Evolutionary conservation across 92 coral and sea anemone genomes (phyloP), one percentile per base, ranked within the genome.

Genomic region (Phenganax marumi): DNA sequence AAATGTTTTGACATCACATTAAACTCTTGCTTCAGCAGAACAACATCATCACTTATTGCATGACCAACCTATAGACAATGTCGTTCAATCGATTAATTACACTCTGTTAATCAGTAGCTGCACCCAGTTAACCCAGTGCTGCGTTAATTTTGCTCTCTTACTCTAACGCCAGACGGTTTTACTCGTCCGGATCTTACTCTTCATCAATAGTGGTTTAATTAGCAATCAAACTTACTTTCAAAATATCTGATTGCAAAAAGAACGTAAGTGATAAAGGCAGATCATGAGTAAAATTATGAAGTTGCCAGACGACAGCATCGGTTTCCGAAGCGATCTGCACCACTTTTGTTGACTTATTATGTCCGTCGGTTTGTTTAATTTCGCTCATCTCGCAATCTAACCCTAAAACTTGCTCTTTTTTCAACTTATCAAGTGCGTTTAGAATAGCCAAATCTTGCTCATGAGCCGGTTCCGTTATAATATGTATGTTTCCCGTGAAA

Each of bases 241-340:
- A 66, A 33, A 72, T 75, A 24, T 80, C 76, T 16, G 85, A 68
- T 48, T 12, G n/a, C 24, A 86, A 24, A 58, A 77, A 77, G 61
- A 19, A 39, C 54, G 33, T 70, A 55, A 77, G 65, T 10, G 82
- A 77, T 47, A 56, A 46, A 12, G 82, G 82, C 23, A 77, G 51
- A 58, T 7, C 43, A 33, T 33, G 43, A 33, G 70, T 17, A 48
- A 77, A 77, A 39, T 48, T 58, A 22, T 77, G 58, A 9, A 77
- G 51, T 13, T 87, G 91, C 97, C 97, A 93, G 75, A 93, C 75
- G 49, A 91, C 75, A 24, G 97, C 89, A 57, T 84, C 85, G 46
- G 87, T 81, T 8, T 82, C 68, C 9, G 91, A 77, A 21, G 97
- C 94, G 19, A 93, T 81, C 85, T 93, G 97, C 51, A 93, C 81